Conservation (phyloP, 2,888 invertebrate genomes). For the Pocota personata region DNA sequence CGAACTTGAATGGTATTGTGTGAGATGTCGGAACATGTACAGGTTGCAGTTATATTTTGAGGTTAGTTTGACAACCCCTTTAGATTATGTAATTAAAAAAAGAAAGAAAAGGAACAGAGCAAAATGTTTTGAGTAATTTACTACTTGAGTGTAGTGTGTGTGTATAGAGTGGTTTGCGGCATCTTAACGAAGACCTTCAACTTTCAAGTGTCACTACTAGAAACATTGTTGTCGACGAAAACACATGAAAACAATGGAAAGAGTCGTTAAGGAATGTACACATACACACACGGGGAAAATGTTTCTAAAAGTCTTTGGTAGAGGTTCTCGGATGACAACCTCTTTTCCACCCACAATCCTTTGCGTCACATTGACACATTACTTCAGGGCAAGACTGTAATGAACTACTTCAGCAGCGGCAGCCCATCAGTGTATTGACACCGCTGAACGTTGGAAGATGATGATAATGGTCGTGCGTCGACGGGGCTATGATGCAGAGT, state of each 20-base stretch:
- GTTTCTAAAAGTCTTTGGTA: conserved; percentile 26
- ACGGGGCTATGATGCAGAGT: too few species aligned
- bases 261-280: conserved; percentile 51
- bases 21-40: conserved; percentile 80
- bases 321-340: conserved; percentile 11
- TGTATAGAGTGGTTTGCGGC: conserved; percentile 47
- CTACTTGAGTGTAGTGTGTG: conserved; percentile 27
- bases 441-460: conserved; percentile 26
- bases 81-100: conserved; percentile 38
- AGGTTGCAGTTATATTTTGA: conserved; percentile 81
- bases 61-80: conserved; percentile 75
- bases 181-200: conserved; percentile 70
- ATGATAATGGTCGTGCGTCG: conserved; percentile 48
- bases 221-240: conserved; percentile 53
- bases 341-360: neutral
- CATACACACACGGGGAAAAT: neutral
- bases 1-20: conserved; percentile 81
- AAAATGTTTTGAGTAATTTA: conserved; percentile 53
- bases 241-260: conserved; percentile 41
- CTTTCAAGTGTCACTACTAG: conserved; percentile 59
- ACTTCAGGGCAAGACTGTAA: conserved; percentile 66
- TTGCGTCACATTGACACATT: conserved; percentile 65
- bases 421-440: conserved; percentile 38
- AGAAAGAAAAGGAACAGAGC: neutral
- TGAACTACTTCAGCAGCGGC: conserved; percentile 45